Percentiles rank a stretch among this genome's conserved stretches.
phyloP scores from a whole-genome alignment of 2,888 invertebrate species.

The Glyphotaelius pellucidus region DNA sequence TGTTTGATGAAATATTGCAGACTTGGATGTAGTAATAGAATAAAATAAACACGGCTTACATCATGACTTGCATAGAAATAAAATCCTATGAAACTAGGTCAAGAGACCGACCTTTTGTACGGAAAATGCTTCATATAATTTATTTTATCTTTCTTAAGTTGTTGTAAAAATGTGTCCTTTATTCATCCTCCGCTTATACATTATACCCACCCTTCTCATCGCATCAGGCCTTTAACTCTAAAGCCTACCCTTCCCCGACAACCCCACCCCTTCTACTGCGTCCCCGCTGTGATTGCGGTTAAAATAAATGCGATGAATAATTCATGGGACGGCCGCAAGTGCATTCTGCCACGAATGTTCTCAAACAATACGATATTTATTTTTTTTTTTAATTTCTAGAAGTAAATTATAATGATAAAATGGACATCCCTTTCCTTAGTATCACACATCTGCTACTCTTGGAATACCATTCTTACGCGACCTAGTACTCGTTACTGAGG shows the following conservation, averaged over 20 bases:
- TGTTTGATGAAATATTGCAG: not conserved
- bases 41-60: not conserved
- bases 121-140: not conserved
- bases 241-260: not conserved
- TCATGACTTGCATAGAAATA: not conserved
- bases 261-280: not conserved
- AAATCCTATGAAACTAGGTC: not conserved
- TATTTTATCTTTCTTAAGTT: not conserved
- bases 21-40: not conserved
- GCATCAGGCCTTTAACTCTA: not conserved
- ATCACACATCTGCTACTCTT: no score
- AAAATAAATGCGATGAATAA: constrained; percentile 62
- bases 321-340: constrained; percentile 46
- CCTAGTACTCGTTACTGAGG: no score
- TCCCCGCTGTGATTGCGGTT: constrained; percentile 57
- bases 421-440: no score
- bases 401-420: no score
- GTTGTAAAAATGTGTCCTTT: not conserved
- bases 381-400: not conserved
- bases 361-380: not conserved
- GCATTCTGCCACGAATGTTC: not conserved
- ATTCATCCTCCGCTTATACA: not conserved
- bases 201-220: not conserved
- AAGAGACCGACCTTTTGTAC: not conserved
- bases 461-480: no score